Evolutionary conservation across 2,797 vertebrate species (phyloP).

Genomic region (Pachyuromys duprasi): DNA sequence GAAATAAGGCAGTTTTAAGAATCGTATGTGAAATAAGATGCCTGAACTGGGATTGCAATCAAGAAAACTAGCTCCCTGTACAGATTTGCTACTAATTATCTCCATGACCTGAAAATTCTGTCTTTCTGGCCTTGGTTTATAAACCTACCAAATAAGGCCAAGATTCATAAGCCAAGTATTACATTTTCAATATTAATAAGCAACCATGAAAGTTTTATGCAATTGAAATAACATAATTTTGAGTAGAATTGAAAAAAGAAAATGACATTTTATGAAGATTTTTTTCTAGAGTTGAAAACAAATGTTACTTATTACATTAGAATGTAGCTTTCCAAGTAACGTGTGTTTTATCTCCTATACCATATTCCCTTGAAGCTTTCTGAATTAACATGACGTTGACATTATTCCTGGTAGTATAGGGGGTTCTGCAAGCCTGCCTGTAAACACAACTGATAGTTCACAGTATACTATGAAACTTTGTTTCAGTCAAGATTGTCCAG

Average conservation of each 20-base stretch:
- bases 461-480: neutral
- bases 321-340: conserved; percentile 10
- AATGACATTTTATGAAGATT: neutral
- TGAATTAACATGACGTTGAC: neutral
- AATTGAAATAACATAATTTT: conserved; percentile 24
- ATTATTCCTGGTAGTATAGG: neutral
- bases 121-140: neutral
- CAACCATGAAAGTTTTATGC: neutral
- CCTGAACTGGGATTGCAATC: neutral
- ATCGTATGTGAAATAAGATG: neutral
- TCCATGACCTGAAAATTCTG: neutral
- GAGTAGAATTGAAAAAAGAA: conserved; percentile 16
- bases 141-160: neutral
- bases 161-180: neutral
- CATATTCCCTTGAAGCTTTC: conserved; percentile 21
- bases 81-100: neutral
- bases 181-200: conserved; percentile 39
- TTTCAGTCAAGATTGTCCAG: neutral
- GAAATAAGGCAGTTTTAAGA: neutral
- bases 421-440: neutral
- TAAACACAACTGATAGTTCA: neutral
- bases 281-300: conserved; percentile 54
- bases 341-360: neutral
- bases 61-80: neutral
- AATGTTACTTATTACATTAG: conserved; percentile 19